Base-by-base conservation (phyloP, 1,140 invertebrate genomes). In the Tenebrio molitor region DNA sequence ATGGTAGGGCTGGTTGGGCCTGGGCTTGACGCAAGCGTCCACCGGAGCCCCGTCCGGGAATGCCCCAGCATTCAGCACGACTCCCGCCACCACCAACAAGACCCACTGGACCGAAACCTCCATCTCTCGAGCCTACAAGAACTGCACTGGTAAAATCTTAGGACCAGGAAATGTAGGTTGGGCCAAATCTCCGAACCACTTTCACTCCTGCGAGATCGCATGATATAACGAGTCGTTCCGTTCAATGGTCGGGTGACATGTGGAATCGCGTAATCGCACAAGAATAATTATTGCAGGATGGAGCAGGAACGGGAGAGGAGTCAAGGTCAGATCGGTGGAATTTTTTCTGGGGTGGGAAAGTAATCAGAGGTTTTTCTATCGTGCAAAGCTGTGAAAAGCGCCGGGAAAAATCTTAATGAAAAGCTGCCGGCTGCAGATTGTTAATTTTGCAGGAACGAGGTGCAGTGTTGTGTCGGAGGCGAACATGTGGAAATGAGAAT, bases 11-110 rank as follows among this genome's bases (percentile, higher is more conserved):
- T 91, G 89, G 83, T 92, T 93, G 0, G 88, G 86, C 16, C 87
- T 84, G 15, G 88, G 86, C 77, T 92, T 92, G 0, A 93, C 91
- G 78, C 92, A 93, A 15, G 90, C 88, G 79, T 93, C 92, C 6
- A 92, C 88, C 0, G 92, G 92, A 2, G 90, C 91, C 6, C 92
- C 92, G 76, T 93, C 91, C 0, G 91, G 92, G 77, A 93, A 93
- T 23, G 80, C 86, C 7, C 50, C 19, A 8, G 74, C 81, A 23
- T 73, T 44, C 6, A 74, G 39, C 7, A 74, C 41, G 29, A 76
- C 46, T 19, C 63, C 16, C 3, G 58, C 39, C 8, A 77, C 25
- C 15, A 75, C 29, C 15, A 73, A 25, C 15, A 71, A 21, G 14
- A 34, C 23, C 14, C 5, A 69, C 7, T 17, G 16, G 8, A 46